Base-by-base conservation (phyloP, 2,797 vertebrate species). In the Morelia viridis region DNA sequence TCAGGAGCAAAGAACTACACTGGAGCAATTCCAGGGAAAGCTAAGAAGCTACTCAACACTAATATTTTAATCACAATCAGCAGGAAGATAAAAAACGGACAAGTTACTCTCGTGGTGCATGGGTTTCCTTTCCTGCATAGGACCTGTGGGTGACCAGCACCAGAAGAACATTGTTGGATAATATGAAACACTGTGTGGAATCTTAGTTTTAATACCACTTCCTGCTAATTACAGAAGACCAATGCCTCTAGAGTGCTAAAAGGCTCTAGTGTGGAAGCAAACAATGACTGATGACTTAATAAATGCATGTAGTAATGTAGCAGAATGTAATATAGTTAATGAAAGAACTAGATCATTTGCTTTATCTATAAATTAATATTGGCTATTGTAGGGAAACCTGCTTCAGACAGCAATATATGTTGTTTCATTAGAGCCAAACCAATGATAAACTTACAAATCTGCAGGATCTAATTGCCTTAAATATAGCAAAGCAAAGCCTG, bases 321-420 rank as follows among this genome's bases (percentile, higher is more conserved):
- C 22, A 41, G 84, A 90, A 80, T 87, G 84, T 87, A 80, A 80
- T 87, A 90, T 90, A 57, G 84, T 90, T 92, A 87, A 90, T 90
- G 89, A 90, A 89, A 87, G 68, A 87, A 87, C 92, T 90, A 87
- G 89, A 90, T 90, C 83, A 87, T 58, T 87, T 58, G 57, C n/a
- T 87, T 87, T 92, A 80, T 87, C 85, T 87, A 87, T 90, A 87
- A 90, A 92, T 92, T 90, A 83, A 90, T 90, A 87, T 71, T 87
- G 85, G 68, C 65, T 62, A 31, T 56, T 60, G 58, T 71, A 87
- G 58, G 57, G 19, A 85, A 92, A 80, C 57, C 89, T 87, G 58
- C 53, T 88, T 41, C 53, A 64, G 65, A 60, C 26, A 90, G 71
- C 71, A 84, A 84, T 80, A 58, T 84, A n/a, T 26, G n/a, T 28